These are phyloP conservation scores for Brachionus koreanus DNA, from an alignment of 1,140 invertebrate genomes.

Conservation along the genomic window DNA sequence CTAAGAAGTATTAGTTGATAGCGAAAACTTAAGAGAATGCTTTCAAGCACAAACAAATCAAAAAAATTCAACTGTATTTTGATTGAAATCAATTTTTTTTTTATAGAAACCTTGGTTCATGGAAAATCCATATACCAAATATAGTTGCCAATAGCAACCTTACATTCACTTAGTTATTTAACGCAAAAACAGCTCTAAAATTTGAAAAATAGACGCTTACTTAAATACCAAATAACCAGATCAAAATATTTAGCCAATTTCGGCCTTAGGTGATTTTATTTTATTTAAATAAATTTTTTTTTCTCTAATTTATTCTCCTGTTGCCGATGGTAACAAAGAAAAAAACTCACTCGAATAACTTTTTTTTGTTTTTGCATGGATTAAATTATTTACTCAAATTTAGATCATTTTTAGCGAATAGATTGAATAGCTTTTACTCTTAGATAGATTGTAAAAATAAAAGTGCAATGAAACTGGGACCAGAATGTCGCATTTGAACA, in stretches of 20 bases:
- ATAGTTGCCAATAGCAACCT: neutral
- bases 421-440: neutral
- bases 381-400: neutral
- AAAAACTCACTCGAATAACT: neutral
- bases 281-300: neutral
- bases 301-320: neutral
- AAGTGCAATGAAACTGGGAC: neutral
- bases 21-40: too few species aligned
- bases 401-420: neutral
- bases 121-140: neutral
- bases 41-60: too few species aligned
- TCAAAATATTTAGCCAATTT: neutral
- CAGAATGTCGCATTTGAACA: neutral
- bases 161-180: neutral
- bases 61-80: too few species aligned
- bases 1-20: too few species aligned
- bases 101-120: neutral
- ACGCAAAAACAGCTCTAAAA: neutral
- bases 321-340: neutral
- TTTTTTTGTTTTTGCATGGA: neutral
- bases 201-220: neutral
- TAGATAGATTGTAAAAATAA: neutral
- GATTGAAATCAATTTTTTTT: too few species aligned
- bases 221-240: neutral
- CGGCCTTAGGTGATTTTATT: neutral